phyloP scores from a whole-genome alignment of 2,113 vertebrate genomes.

The Mormoops blainvillei region DNA sequence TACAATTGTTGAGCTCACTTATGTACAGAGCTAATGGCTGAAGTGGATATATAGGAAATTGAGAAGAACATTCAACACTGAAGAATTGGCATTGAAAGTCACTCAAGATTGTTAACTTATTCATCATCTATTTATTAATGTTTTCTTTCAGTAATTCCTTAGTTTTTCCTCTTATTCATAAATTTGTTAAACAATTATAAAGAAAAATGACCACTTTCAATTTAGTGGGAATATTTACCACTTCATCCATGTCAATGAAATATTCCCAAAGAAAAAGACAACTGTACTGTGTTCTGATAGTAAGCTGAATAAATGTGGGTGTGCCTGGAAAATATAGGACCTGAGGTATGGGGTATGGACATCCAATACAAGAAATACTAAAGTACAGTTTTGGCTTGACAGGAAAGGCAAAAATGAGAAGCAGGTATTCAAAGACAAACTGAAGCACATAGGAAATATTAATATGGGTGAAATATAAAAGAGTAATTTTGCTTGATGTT shows the following conservation, averaged over 20 bases:
- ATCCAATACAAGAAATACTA: neutral
- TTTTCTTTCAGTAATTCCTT: neutral
- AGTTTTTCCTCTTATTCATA: neutral
- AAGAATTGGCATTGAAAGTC: neutral
- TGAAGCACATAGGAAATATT: neutral
- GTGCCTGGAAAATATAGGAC: neutral
- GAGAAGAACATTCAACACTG: neutral
- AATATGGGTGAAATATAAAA: neutral
- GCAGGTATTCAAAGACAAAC: neutral
- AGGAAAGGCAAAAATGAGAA: neutral
- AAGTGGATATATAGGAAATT: neutral
- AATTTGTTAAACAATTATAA: neutral
- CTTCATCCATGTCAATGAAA: neutral
- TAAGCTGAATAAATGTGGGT: neutral
- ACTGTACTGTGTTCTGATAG: neutral
- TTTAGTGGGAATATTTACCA: neutral
- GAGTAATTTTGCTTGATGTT: neutral
- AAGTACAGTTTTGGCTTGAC: neutral
- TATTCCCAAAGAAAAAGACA: neutral
- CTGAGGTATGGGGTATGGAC: neutral
- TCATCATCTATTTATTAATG: neutral
- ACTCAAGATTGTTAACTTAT: neutral
- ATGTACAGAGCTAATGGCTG: neutral
- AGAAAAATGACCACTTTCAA: neutral
- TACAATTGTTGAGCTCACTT: neutral